Conservation (phyloP, 2,113 vertebrate species). For the Phrynocephalus versicolor region DNA sequence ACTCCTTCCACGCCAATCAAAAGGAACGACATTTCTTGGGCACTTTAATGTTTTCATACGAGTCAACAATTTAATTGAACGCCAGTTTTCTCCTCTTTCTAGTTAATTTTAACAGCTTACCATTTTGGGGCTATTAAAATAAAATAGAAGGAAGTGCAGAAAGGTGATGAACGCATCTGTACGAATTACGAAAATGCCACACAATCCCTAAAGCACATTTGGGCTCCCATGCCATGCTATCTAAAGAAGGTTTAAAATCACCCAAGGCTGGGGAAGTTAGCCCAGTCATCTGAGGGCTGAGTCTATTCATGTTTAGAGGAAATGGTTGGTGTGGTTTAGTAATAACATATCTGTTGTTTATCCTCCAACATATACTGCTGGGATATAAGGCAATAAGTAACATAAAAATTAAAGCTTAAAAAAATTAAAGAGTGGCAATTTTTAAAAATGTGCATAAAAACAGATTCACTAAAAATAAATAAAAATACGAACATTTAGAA, state of each 20-base stretch:
- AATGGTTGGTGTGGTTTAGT: not conserved
- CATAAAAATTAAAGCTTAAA: not conserved
- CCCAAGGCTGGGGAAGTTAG: not conserved
- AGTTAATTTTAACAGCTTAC: constrained; percentile 15
- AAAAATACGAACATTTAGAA: not conserved
- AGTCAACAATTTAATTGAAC: not conserved
- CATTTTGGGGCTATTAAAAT: not conserved
- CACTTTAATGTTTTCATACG: accelerated
- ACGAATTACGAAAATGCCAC: not conserved
- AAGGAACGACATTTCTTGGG: not conserved
- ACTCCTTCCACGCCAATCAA: accelerated
- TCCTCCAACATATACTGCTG: not conserved
- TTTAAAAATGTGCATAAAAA: not conserved
- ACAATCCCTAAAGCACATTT: not conserved
- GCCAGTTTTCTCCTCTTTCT: not conserved
- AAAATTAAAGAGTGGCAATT: not conserved
- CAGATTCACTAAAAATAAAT: not conserved
- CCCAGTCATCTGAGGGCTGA: not conserved
- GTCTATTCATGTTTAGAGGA: not conserved
- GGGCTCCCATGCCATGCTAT: not conserved
- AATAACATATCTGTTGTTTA: not conserved
- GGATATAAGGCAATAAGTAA: not conserved
- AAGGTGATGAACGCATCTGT: not conserved
- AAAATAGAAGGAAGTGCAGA: not conserved
- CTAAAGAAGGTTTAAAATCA: not conserved